Evolutionary conservation across 1,140 invertebrate species (phyloP), one percentile per base, ranked within the genome.

Genomic region (Propsilocerus akamusi): DNA sequence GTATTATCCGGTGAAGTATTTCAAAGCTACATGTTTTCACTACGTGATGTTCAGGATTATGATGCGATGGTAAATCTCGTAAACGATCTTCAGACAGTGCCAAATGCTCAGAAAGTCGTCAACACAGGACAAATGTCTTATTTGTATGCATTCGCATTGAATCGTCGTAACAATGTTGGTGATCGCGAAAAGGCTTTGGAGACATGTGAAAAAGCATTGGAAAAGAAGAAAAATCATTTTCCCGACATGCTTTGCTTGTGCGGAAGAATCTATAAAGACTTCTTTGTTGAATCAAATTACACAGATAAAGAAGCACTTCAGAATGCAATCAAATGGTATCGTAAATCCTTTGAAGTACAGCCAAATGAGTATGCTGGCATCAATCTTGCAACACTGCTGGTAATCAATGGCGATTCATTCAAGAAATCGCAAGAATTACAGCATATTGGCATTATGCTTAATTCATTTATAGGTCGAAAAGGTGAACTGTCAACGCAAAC

Each of bases 351-450:
- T 68, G 90, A 84, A 62, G 84, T 97, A 26, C 94, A 97, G 61
- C 95, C 94, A 3, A 97, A 99, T 68, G 95, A 98, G 72, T 99
- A 98, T 72, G 94, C 94, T 20, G 96, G 95, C 26, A 98, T 99
- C 52, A 99, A 99, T 74, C 73, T 99, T 55, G 96, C 96, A 22
- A 99, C 96, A 12, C 69, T 99, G 17, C 70, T 99, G 26, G 93
- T 98, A n/a, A 95, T 98, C 58, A 89, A 84, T 56, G 97, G 96
- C 26, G 92, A 96, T 68, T 87, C 95, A 60, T 94, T 98, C 64
- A 83, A 82, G 34, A 86, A 86, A 61, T 92, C 87, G 20, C 80
- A 83, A 58, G 91, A 95, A 65, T 66, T 96, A 30, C 88, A 94
- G 60, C 57, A 66, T 61, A 70, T 58, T 81, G 89, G 85, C 50